A percentile compares a stretch with the other conserved stretches of the same genome.
These are phyloP conservation scores for Clitarchus hookeri DNA, from an alignment of 2,888 invertebrate species.

Conservation along the genomic window DNA sequence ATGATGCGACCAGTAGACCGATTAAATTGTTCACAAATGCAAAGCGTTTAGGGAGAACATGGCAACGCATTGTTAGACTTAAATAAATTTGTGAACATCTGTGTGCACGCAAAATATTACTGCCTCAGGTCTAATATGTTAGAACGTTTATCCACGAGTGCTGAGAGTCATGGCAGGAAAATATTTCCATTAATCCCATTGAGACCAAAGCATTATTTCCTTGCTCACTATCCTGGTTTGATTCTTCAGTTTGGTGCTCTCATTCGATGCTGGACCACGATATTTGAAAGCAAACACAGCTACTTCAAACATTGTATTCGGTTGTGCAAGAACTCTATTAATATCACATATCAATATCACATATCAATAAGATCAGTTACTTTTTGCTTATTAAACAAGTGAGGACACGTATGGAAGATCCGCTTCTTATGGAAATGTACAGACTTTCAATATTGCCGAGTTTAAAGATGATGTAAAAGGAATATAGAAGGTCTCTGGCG, in stretches of 20 bases:
- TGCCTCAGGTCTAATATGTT: background rate
- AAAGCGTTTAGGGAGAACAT: background rate
- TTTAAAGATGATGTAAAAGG: background rate
- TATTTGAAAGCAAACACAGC: conserved; percentile 30
- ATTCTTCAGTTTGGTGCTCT: conserved; percentile 27
- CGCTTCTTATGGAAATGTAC: background rate
- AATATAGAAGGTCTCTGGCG: background rate
- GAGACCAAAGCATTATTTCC: conserved; percentile 32
- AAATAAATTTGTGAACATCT: background rate
- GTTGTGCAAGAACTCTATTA: conserved; percentile 25
- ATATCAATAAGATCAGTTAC: conserved; percentile 25
- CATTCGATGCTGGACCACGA: conserved; percentile 31
- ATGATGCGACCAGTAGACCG: no score
- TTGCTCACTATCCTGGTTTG: conserved; percentile 27
- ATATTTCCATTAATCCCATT: conserved; percentile 25
- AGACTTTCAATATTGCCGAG: background rate
- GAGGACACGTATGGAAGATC: background rate
- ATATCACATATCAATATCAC: no score
- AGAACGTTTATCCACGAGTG: background rate
- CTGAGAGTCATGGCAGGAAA: conserved; percentile 18
- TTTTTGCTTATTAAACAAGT: background rate
- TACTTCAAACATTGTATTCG: conserved; percentile 26
- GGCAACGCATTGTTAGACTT: background rate
- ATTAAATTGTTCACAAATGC: background rate
- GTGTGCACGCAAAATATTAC: background rate